These are phyloP conservation scores for Alces alces DNA, from an alignment of 2,113 vertebrate species.

Conservation along the genomic window DNA sequence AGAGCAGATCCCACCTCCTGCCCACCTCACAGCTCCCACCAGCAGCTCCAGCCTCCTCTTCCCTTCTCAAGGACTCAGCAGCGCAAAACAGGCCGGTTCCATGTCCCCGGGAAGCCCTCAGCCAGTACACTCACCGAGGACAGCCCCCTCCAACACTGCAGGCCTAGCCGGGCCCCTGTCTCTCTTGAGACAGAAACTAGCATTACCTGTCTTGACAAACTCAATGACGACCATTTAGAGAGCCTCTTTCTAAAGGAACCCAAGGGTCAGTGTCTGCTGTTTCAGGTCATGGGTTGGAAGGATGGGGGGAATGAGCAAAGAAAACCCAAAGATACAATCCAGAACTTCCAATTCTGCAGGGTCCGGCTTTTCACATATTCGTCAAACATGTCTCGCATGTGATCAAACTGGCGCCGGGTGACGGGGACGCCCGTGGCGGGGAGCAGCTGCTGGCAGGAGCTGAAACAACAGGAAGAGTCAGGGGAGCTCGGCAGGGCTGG, in stretches of 20 bases:
- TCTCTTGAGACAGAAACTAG: neutral
- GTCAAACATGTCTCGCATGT: constrained; percentile 90
- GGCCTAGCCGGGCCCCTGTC: neutral
- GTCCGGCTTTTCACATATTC: constrained; percentile 93
- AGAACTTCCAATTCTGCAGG: constrained; percentile 98
- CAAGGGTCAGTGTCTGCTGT: neutral
- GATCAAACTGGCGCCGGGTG: constrained; percentile 82
- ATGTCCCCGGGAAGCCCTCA: neutral
- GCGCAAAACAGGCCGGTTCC: too few relatives aligned
- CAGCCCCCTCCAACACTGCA: accelerated
- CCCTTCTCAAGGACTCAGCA: neutral
- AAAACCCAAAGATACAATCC: constrained; percentile 95
- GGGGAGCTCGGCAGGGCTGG: neutral
- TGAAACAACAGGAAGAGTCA: constrained; percentile 65
- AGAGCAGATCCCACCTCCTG: neutral
- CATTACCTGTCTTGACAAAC: neutral
- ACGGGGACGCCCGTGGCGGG: constrained; percentile 92
- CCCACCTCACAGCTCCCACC: neutral
- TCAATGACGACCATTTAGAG: accelerated
- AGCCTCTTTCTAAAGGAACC: neutral
- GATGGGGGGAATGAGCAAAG: neutral
- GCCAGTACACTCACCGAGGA: neutral
- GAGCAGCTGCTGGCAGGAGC: constrained; percentile 93
- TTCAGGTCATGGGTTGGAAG: neutral
- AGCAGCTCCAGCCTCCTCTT: neutral